Evolutionary conservation across 2,888 invertebrate genomes (phyloP), one percentile per base, ranked within the genome.

Genomic region (Paralinhomoeus sp.): DNA sequence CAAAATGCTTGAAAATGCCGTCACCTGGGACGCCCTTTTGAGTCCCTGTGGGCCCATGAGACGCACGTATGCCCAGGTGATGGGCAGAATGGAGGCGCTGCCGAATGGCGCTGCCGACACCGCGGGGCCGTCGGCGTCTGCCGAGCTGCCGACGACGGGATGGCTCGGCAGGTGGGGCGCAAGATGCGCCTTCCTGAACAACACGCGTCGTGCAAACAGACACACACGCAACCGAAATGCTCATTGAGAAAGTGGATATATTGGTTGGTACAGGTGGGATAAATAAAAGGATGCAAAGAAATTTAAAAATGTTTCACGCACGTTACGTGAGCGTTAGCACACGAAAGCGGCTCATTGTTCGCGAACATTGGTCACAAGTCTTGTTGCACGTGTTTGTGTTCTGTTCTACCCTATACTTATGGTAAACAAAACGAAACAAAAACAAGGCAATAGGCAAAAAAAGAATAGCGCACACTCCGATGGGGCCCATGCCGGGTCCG

Each of bases 401-500:
- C 12, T 9, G 15, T 12, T 31, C 9, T 15, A 31, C 12, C 15
- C 15, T 31, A 12, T 31, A 12, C 9, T 31, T 31, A 9, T 31
- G 31, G 12, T 9, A 15, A 31, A 31, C 15, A 31, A n/a, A n/a
- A n/a, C n/a, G n/a, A n/a, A n/a, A n/a, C n/a, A n/a, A n/a, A n/a
- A n/a, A n/a, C n/a, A n/a, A n/a, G n/a, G n/a, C n/a, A 31, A 31
- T 31, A 12, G 9, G 31, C 31, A 31, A 31, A 12, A 31, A 31
- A 12, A 31, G 15, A 31, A 31, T 12, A 31, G 15, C 31, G 31
- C 9, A 39, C 39, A 97, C 93, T 61, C 89, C 93, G 57, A 97
- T 93, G 0, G 97, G 97, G 35, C 97, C 97, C 81, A 91, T 87
- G 3, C 93, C 93, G 1, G 93, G 93, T 1, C 93, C 93, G 24